Evolutionary conservation across 2,797 vertebrate species (phyloP).

Genomic region (Aythya fuligula): DNA sequence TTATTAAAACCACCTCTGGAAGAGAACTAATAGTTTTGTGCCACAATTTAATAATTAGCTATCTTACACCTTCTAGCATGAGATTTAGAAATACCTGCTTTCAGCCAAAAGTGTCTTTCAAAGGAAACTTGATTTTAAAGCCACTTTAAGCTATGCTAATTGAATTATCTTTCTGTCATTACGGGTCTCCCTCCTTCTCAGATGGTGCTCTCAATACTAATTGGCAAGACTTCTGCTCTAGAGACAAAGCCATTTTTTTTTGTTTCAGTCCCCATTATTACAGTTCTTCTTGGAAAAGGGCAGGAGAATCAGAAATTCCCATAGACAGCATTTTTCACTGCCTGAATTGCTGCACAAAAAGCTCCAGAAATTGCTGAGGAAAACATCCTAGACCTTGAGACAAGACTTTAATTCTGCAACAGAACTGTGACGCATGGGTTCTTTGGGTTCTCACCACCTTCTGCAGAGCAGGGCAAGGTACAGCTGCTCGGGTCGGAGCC

Average conservation of each 20-base stretch:
- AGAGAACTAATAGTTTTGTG: background rate
- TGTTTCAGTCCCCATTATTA: background rate
- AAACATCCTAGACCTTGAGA: background rate
- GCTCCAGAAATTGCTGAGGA: background rate
- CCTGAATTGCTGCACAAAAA: background rate
- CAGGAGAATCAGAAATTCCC: accelerated
- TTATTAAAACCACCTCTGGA: background rate
- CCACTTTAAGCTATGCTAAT: background rate
- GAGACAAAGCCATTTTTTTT: background rate
- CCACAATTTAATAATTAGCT: background rate
- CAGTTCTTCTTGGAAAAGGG: background rate
- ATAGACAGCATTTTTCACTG: background rate
- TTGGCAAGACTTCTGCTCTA: background rate
- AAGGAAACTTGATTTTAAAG: background rate
- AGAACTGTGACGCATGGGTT: accelerated
- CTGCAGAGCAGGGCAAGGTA: background rate
- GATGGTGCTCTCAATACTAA: background rate
- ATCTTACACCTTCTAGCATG: background rate
- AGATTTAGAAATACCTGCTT: background rate
- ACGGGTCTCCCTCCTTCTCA: background rate
- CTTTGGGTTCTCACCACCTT: background rate
- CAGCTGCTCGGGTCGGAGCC: background rate
- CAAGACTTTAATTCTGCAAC: background rate
- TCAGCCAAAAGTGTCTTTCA: background rate
- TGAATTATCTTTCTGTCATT: background rate